A percentile compares a stretch with the other conserved stretches of the same genome.
Evolutionary conservation across 92 coral and sea anemone genomes (phyloP).

Genomic region (Umimayanthus kanabou): DNA sequence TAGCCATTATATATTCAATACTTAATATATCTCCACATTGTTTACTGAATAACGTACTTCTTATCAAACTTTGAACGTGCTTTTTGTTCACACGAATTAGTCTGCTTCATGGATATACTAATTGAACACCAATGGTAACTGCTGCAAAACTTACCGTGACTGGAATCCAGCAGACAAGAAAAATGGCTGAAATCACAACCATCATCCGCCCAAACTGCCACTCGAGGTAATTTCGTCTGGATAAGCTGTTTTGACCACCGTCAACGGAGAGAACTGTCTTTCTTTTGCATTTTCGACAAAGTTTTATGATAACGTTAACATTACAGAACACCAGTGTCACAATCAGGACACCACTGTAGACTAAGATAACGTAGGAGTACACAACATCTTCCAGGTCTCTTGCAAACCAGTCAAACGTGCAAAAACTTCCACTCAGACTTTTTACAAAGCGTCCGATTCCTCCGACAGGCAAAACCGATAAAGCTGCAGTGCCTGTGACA

Average conservation of each 20-base stretch:
- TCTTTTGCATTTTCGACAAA: not conserved
- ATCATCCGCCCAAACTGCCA: slow-evolving; percentile 31
- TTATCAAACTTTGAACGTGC: too few species aligned
- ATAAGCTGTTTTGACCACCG: too few species aligned
- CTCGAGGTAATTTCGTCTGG: not conserved
- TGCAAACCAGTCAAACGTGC: slow-evolving; percentile 11
- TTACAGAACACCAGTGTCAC: slow-evolving; percentile 12
- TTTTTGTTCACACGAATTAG: too few species aligned
- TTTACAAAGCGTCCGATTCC: not conserved
- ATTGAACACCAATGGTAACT: too few species aligned
- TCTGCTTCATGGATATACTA: too few species aligned
- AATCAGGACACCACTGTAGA: not conserved
- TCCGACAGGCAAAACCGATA: not conserved
- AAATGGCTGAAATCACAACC: slow-evolving; percentile 11
- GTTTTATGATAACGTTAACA: not conserved
- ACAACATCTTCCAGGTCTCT: not conserved
- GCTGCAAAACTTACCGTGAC: slow-evolving; percentile 16
- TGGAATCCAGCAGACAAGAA: slow-evolving; percentile 24
- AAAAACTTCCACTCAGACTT: slow-evolving; percentile 4
- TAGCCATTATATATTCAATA: too few species aligned
- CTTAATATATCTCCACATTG: too few species aligned
- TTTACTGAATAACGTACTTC: too few species aligned
- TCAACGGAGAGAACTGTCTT: too few species aligned
- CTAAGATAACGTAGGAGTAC: not conserved
- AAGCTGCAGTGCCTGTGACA: not conserved